Evolutionary conservation across 2,797 vertebrate species (phyloP), one percentile per base, ranked within the genome.

Genomic region (Cyclura pinguis): DNA sequence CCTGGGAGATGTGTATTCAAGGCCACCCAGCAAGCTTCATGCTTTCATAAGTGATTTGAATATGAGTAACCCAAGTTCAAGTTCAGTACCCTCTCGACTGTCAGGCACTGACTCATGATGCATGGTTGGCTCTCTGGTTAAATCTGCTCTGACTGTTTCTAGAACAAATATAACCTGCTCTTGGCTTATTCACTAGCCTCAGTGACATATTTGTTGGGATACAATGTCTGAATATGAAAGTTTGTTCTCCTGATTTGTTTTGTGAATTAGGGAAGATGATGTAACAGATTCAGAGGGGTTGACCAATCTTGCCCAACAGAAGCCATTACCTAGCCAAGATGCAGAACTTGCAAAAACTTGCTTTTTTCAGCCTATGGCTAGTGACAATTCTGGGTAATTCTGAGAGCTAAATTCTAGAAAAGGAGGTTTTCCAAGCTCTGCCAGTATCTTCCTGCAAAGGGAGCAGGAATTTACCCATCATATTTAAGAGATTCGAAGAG

Each of bases 21-120:
- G 74, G 62, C 83, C 62, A 78, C 9, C 47, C 74, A 80, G 74
- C 14, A 38, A 72, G n/a, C 3, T 24, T 42, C 24, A 32, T 57
- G 6, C 24, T 85, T 85, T 69, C 52, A 80, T 24, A 62, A 73
- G 55, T 83, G 69, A 59, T 69, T 69, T 85, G 62, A 85, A 85
- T 55, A 16, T 22, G 59, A 13, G 4, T n/a, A 55, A 20, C 42
- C 16, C 77, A 24, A 22, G 18, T 84, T 76, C 80, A 85, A 67
- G 47, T 35, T 50, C n/a, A 67, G 29, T 16, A 6, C 74, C 29
- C 32, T 78, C 3, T 84, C n/a, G 13, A 38, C 67, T 73, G 64
- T 4, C 6, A 10, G 13, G 47, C 16, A 32, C 38, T 69, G 62
- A 57, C 52, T 77, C 55, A 47, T 78, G 20, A 8, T 67, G 29